Evolutionary conservation across 2,797 vertebrate genomes (phyloP), one percentile per base, ranked within the genome.

Genomic region (Arvicola amphibius): DNA sequence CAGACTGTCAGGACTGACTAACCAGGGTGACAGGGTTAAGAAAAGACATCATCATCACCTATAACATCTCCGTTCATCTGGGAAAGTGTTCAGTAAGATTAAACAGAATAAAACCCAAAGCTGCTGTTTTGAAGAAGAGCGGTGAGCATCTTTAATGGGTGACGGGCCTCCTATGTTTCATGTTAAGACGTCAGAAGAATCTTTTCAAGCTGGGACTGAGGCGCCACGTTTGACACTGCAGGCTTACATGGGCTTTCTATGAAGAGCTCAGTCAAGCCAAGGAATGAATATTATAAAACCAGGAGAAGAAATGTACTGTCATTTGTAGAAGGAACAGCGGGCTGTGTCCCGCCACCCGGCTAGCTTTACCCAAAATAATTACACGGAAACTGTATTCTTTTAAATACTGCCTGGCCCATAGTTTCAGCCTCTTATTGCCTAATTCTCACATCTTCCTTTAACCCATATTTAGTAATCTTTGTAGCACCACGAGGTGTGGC

Each of bases 261-360:
- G 9, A 76, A 77, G 65, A 73, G 32, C 59, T 51, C 34, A 67
- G 40, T 29, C 25, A 48, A 65, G 14, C 71, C n/a, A 6, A 83
- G 56, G 40, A 83, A 53, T 43, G 51, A 10, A 16, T 9, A 11
- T 51, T 29, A 34, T 61, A 61, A 73, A 59, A 85, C 46, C 7
- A 23, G 51, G 56, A 93, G 69, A 43, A 91, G 90, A 94, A 56
- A 81, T 51, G 84, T 95, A 27, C 77, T n/a, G 51, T 69, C 80
- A n/a, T n/a, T n/a, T n/a, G n/a, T n/a, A n/a, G n/a, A n/a, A n/a
- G n/a, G n/a, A n/a, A n/a, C n/a, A n/a, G n/a, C n/a, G n/a, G n/a
- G n/a, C n/a, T n/a, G n/a, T n/a, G n/a, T n/a, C n/a, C n/a, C n/a
- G n/a, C n/a, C n/a, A n/a, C n/a, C n/a, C n/a, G n/a, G n/a, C n/a